Conservation (phyloP, 2,797 vertebrate species). For the Prunella strophiata region DNA sequence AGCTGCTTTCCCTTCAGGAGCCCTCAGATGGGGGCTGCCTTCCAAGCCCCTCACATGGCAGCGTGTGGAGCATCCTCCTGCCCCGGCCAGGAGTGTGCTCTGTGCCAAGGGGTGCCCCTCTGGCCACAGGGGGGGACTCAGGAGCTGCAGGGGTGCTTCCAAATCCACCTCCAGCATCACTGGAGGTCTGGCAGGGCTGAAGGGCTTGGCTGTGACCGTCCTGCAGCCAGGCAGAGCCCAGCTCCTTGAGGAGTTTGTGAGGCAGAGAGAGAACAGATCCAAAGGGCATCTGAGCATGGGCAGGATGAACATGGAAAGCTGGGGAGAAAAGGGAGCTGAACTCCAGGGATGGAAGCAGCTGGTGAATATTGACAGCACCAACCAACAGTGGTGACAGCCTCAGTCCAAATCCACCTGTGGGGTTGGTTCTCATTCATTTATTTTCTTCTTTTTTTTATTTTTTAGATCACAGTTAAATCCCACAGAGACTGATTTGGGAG, state of each 20-base stretch:
- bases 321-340: background rate
- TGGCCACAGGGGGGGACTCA: accelerated
- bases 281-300: too few species aligned
- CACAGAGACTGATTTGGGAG: background rate
- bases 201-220: background rate
- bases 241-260: background rate
- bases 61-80: background rate
- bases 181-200: background rate
- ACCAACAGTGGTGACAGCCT: background rate
- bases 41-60: background rate
- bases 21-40: constrained; percentile 7
- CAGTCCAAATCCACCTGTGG: background rate
- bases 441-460: background rate
- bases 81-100: accelerated
- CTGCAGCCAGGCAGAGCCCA: background rate
- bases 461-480: background rate
- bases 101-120: accelerated
- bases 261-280: background rate
- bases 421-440: background rate
- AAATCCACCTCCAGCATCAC: background rate
- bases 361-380: background rate
- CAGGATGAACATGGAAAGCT: background rate
- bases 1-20: constrained; percentile 45
- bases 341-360: background rate
- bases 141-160: background rate